These are phyloP conservation scores for Cladorhizidae sp. DNA, from an alignment of 37 sponge, comb jelly and placozoan genomes.

Conservation along the genomic window DNA sequence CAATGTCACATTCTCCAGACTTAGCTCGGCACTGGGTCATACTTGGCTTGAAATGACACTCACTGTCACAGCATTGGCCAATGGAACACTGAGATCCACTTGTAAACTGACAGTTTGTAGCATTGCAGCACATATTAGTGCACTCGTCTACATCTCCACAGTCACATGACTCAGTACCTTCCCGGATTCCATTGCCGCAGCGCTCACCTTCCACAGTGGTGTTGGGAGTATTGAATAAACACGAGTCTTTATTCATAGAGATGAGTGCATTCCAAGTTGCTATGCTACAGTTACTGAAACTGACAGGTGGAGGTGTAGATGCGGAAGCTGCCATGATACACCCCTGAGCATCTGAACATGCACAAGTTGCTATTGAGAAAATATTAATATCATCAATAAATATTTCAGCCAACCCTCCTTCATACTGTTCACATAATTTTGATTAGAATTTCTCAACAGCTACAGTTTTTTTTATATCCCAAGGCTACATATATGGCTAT, in stretches of 20 bases:
- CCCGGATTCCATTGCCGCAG: slow-evolving; percentile 84
- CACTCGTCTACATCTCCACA: slow-evolving; percentile 71
- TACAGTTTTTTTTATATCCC: no score
- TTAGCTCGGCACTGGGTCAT: slow-evolving; percentile 53
- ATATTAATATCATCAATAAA: no score
- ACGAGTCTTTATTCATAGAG: neutral
- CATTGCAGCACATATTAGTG: slow-evolving; percentile 76
- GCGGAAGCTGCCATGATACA: slow-evolving; percentile 55
- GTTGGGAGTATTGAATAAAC: slow-evolving; percentile 41
- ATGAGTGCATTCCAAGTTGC: neutral
- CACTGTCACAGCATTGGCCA: slow-evolving; percentile 51
- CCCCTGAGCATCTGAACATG: neutral
- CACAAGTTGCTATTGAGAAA: no score
- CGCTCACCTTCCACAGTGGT: slow-evolving; percentile 36
- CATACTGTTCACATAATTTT: no score
- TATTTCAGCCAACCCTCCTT: no score
- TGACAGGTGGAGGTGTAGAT: slow-evolving; percentile 3
- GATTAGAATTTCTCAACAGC: no score
- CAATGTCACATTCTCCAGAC: no score
- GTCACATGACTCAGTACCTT: slow-evolving; percentile 68
- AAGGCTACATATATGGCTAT: no score
- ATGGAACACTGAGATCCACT: slow-evolving; percentile 46
- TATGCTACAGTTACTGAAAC: slow-evolving; percentile 41
- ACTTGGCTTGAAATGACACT: slow-evolving; percentile 23
- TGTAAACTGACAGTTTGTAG: slow-evolving; percentile 61